A percentile compares a stretch with the other conserved stretches of the same genome.
These are phyloP conservation scores for Sitta carolinensis DNA, from an alignment of 2,797 vertebrate species.

Conservation along the genomic window DNA sequence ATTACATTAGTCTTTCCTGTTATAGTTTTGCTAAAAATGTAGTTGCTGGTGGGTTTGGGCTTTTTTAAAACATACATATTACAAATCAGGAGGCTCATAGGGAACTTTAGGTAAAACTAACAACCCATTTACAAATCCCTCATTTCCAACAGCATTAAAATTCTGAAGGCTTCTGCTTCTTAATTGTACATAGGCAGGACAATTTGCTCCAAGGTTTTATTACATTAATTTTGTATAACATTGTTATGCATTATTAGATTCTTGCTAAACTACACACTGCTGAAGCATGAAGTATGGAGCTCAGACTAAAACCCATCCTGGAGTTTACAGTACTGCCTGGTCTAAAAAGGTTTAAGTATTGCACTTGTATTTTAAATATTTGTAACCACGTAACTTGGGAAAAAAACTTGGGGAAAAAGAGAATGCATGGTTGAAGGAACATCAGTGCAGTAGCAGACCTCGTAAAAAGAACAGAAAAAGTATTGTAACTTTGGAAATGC, in stretches of 20 bases:
- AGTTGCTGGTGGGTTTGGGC: background rate
- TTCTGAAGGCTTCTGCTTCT: slow-evolving; percentile 34
- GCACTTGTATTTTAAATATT: background rate
- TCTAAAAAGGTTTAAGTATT: background rate
- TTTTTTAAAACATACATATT: background rate
- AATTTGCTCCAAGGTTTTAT: slow-evolving; percentile 60
- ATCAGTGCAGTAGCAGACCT: background rate
- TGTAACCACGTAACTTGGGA: background rate
- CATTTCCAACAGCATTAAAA: slow-evolving; percentile 23
- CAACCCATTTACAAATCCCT: slow-evolving; percentile 13
- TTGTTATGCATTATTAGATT: slow-evolving; percentile 50
- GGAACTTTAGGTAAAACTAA: slow-evolving; percentile 6
- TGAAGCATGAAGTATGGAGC: slow-evolving; percentile 22
- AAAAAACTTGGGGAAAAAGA: background rate
- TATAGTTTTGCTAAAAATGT: background rate
- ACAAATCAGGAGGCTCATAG: background rate
- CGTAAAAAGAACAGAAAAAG: background rate
- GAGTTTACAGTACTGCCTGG: background rate
- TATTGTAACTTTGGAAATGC: background rate
- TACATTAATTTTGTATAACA: slow-evolving; percentile 57
- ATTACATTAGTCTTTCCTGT: background rate
- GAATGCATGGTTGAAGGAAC: background rate
- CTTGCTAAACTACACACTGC: slow-evolving; percentile 16
- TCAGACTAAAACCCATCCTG: background rate
- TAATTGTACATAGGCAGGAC: slow-evolving; percentile 48